A percentile compares a stretch with the other conserved stretches of the same genome.
These are phyloP conservation scores for Arctopsyche grandis DNA, from an alignment of 1,140 invertebrate genomes.

Conservation along the genomic window DNA sequence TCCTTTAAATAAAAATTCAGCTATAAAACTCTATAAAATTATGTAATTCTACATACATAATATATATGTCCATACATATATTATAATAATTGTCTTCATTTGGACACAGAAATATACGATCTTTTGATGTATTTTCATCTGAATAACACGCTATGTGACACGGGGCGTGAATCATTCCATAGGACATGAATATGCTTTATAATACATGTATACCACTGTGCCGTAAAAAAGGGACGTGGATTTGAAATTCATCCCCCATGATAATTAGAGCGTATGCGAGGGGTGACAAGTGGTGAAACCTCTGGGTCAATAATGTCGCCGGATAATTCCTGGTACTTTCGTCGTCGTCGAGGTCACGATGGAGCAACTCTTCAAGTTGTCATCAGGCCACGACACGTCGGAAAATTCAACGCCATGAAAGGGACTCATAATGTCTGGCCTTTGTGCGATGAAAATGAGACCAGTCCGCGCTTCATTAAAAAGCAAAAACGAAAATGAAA, in stretches of 20 bases:
- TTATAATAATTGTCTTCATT: not conserved
- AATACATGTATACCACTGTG: not conserved
- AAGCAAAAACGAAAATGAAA: conserved; percentile 1
- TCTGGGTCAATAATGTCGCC: too few species aligned
- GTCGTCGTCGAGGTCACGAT: not conserved
- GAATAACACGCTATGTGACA: too few species aligned
- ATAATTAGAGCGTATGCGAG: too few species aligned
- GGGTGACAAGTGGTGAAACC: too few species aligned
- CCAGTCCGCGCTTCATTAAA: conserved; percentile 31
- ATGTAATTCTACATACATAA: not conserved
- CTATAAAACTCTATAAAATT: too few species aligned
- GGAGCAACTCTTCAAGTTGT: conserved; percentile 24
- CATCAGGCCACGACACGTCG: conserved; percentile 8
- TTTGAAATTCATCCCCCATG: too few species aligned
- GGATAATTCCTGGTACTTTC: not conserved
- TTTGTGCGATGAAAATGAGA: conserved; percentile 26
- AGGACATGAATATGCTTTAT: too few species aligned
- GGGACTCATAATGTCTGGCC: conserved; percentile 16
- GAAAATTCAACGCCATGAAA: conserved; percentile 34
- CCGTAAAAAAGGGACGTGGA: not conserved
- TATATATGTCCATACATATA: not conserved
- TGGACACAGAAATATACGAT: not conserved
- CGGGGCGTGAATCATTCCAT: not conserved
- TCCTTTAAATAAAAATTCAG: too few species aligned
- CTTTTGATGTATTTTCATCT: too few species aligned